These are phyloP conservation scores for Sorex maritimensis DNA, from an alignment of 2,797 vertebrate species.

Conservation along the genomic window DNA sequence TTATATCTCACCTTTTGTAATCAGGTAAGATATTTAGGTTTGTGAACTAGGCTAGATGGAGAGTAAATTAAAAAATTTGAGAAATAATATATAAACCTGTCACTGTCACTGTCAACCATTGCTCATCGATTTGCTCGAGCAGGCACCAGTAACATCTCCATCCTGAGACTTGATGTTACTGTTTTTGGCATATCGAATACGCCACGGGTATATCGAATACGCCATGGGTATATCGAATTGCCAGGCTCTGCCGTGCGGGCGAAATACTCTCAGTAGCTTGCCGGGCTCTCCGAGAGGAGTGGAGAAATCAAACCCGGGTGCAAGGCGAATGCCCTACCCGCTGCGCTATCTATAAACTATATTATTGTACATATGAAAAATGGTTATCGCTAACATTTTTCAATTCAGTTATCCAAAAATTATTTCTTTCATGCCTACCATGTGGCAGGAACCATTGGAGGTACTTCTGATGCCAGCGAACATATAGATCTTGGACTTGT, in stretches of 20 bases:
- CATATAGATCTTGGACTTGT: background rate
- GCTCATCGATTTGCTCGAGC: too few relatives aligned
- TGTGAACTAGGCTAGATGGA: background rate
- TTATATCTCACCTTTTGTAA: background rate
- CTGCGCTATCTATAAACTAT: background rate
- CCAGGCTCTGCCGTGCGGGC: too few relatives aligned
- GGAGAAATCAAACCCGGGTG: too few relatives aligned
- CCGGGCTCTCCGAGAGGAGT: too few relatives aligned
- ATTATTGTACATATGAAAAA: background rate
- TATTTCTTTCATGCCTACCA: background rate
- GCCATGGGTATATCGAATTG: too few relatives aligned
- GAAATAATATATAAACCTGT: background rate
- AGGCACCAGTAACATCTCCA: too few relatives aligned
- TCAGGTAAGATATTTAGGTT: conserved; percentile 8
- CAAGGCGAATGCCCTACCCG: too few relatives aligned
- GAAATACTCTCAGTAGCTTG: too few relatives aligned
- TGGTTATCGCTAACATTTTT: conserved; percentile 51
- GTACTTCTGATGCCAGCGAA: background rate
- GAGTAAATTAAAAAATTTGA: background rate
- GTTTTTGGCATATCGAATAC: too few relatives aligned
- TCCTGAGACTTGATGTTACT: too few relatives aligned
- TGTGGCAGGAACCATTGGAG: background rate
- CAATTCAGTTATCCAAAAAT: conserved; percentile 18
- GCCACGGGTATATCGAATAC: too few relatives aligned
- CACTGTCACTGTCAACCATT: too few relatives aligned